Evolutionary conservation across 2,888 invertebrate species (phyloP), one percentile per base, ranked within the genome.

Genomic region (Protonemura montana): DNA sequence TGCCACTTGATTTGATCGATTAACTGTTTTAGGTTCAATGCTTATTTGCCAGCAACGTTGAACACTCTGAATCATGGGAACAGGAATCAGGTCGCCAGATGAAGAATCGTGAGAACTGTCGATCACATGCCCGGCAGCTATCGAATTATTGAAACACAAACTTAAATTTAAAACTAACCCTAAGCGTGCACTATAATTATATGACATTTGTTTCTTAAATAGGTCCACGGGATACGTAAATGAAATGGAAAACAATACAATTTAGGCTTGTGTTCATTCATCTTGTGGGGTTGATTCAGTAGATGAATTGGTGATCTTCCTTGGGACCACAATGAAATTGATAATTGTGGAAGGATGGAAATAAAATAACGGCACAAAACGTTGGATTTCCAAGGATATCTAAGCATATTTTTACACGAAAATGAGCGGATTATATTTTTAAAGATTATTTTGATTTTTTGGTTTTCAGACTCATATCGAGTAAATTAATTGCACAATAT

Each of bases 101-200:
- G 30, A 82, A 82, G 29, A 29, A 30, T 82, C 30, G 82, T 82
- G 82, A 41, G 82, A 82, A 82, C 82, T 35, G 25, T 41, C 42
- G n/a, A 26, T 82, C 30, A n/a, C n/a, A 21, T 26, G 35, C 82
- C 82, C 82, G 41, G 0, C 2, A 82, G 82, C 82, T 2, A 42
- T 41, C 35, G 16, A 82, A 30, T 16, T 78, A 82, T 82, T 82
- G 82, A 82, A 82, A 82, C 82, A 82, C 7, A 10, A 81, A n/a
- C 81, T 30, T 81, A 6, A 81, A 59, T 59, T 13, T 59, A 21
- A 59, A 59, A 81, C 28, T 21, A 30, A 81, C 81, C 81, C 81
- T 29, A 10, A 29, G 30, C 28, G 21, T 29, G 28, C 81, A 81
- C 5, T n/a, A n/a, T 30, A 27, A 29, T 59, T 2, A 59, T 59